Conservation (phyloP, 2,888 invertebrate species). For the Erannis defoliaria region DNA sequence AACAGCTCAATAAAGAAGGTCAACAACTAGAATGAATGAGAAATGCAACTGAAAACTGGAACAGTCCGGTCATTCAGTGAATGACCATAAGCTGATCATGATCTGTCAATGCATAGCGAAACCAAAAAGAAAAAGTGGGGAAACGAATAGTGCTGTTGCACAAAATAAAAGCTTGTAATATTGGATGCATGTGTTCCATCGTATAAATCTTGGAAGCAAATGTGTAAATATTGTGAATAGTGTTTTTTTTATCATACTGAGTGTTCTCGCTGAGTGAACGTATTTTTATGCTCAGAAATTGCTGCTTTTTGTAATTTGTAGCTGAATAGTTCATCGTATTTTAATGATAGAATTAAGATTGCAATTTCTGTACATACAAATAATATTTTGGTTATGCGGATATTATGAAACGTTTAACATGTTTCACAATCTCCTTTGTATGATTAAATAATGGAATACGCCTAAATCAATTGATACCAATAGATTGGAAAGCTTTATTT, state of each 20-base stretch:
- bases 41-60: background rate
- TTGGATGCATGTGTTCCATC: slow-evolving; percentile 12
- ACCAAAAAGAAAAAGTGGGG: background rate
- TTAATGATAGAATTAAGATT: slow-evolving; percentile 3
- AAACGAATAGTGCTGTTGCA: background rate
- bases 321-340: slow-evolving; percentile 15
- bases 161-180: slow-evolving; percentile 5
- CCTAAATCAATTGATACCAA: slow-evolving; percentile 58
- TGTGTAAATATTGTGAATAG: slow-evolving; percentile 30
- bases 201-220: slow-evolving; percentile 4
- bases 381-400: background rate
- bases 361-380: slow-evolving; percentile 7
- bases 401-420: slow-evolving; percentile 9
- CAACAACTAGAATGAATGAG: background rate
- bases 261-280: slow-evolving; percentile 13
- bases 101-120: background rate
- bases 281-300: slow-evolving; percentile 16
- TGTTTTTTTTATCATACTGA: slow-evolving; percentile 12
- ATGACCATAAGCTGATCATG: background rate
- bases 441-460: slow-evolving; percentile 40
- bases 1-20: background rate
- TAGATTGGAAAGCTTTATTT: slow-evolving; percentile 67
- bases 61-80: background rate
- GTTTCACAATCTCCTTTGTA: slow-evolving; percentile 32
- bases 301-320: slow-evolving; percentile 15